Base-by-base conservation (phyloP, 2,888 invertebrate species). In the Cyrtodaria siliqua region DNA sequence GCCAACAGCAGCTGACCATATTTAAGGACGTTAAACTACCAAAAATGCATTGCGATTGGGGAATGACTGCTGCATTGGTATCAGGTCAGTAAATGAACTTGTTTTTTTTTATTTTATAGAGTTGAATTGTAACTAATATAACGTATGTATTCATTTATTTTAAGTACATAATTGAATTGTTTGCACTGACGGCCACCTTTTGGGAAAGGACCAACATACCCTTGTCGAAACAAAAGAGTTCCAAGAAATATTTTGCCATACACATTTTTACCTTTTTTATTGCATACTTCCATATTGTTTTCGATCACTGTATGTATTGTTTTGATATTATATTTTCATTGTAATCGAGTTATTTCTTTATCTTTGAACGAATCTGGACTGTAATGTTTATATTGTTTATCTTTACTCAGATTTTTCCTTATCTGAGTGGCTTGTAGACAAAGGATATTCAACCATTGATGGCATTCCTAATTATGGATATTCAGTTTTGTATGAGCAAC, bases 21-120 rank as follows among this genome's bases (percentile, higher is more conserved):
- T 63, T 82, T 8, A 33, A 72, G 0, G 59, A 72, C 18, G 59
- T 59, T 3, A 78, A 67, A 42, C 61, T 82, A 26, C 75, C 74
- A n/a, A 78, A 82, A 50, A 26, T 66, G 14, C 27, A 44, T 12
- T 82, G 82, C 47, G 59, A 71, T n/a, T 82, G 71, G 71, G 75
- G 69, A 20, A n/a, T 20, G 3, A 44, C 44, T 6, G 29, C 60
- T 49, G 47, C 33, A 20, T 27, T 47, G 12, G 33, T 33, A 33
- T 33, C 12, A 8, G 33, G 33, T 33, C 4, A 33, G 33, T 12
- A 12, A 33, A 33, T 12, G 12, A 4, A 33, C 33, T 33, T 33
- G n/a, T 33, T 4, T 12, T 33, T 12, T 33, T 8, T 12, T 33
- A 33, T 8, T 33, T 8, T 4, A 33, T 33, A 33, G 4, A 33